Evolutionary conservation across 2,797 vertebrate species (phyloP), one percentile per base, ranked within the genome.

Genomic region (Buceros bicornis): DNA sequence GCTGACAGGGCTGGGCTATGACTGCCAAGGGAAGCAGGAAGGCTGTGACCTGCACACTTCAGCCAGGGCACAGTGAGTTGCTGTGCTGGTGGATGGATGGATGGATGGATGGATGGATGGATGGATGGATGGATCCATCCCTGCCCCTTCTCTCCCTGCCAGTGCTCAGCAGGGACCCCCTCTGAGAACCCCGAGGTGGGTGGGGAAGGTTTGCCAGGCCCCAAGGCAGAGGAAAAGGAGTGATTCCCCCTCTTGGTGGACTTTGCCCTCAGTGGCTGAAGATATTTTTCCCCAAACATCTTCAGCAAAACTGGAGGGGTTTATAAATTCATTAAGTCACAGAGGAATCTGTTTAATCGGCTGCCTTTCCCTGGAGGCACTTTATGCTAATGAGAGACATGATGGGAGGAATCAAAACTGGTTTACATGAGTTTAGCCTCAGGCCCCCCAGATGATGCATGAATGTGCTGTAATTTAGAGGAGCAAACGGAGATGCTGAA

Each of bases 321-420:
- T 87, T 97, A 91, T 93, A 95, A 97, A 96, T 96, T 89, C 89
- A 90, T 97, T 97, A 93, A 94, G 91, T 96, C 97, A 96, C 82
- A 61, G 96, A 96, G 95, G 95, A 96, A 96, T 96, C 97, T 95
- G 93, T 97, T 97, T 97, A 95, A 97, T 97, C 96, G 93, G 94
- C 96, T 97, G 97, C 94, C 79, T 97, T 96, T 96, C 91, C 97
- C 94, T 95, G 84, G 80, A 91, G 97, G 92, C 13, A 3, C 47
- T 96, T 95, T 85, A 70, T 28, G 14, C 78, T 94, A 85, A 95
- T 96, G 92, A 97, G 95, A 95, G 67, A 61, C 78, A 51, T 74
- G 78, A 94, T 87, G 92, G 86, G 93, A 93, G 71, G 83, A 92
- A 85, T 90, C 67, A 93, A 84, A 96, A 78, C 78, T 51, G 61